Conservation (phyloP, 2,888 invertebrate genomes). For the Acronicta aceris region DNA sequence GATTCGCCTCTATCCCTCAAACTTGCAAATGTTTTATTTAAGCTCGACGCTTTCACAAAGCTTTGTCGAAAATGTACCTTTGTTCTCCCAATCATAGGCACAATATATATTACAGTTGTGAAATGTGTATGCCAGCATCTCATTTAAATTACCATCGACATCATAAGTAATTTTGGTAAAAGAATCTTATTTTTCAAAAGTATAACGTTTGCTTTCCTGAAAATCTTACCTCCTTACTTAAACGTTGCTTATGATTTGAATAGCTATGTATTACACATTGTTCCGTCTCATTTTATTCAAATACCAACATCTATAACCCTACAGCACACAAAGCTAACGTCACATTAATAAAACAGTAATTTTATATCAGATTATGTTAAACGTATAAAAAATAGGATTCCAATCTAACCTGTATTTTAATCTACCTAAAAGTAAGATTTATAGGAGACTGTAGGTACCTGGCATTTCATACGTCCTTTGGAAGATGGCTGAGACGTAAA, state of each 20-base stretch:
- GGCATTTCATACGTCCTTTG: constrained; percentile 28
- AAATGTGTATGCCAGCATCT: background rate
- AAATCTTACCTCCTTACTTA: too few relatives aligned
- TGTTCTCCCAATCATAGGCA: background rate
- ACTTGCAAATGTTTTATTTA: constrained; percentile 41
- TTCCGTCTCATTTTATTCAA: background rate
- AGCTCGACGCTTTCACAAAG: constrained; percentile 16
- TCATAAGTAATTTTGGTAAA: too few relatives aligned
- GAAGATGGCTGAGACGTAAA: constrained; percentile 56
- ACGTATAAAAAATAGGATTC: background rate
- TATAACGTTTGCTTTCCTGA: too few relatives aligned
- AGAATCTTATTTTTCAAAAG: too few relatives aligned
- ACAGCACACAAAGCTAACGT: too few relatives aligned
- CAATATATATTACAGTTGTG: background rate
- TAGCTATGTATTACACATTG: background rate
- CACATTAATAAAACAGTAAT: too few relatives aligned
- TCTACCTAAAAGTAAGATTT: constrained; percentile 12
- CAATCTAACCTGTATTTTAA: background rate
- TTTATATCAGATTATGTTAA: too few relatives aligned
- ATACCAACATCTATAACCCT: too few relatives aligned
- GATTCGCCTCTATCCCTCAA: constrained; percentile 18
- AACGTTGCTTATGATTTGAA: too few relatives aligned
- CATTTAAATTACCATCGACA: too few relatives aligned
- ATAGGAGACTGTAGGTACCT: constrained; percentile 25
- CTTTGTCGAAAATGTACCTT: constrained; percentile 20